These are phyloP conservation scores for Arenaria interpres DNA, from an alignment of 2,113 vertebrate genomes.

Conservation along the genomic window DNA sequence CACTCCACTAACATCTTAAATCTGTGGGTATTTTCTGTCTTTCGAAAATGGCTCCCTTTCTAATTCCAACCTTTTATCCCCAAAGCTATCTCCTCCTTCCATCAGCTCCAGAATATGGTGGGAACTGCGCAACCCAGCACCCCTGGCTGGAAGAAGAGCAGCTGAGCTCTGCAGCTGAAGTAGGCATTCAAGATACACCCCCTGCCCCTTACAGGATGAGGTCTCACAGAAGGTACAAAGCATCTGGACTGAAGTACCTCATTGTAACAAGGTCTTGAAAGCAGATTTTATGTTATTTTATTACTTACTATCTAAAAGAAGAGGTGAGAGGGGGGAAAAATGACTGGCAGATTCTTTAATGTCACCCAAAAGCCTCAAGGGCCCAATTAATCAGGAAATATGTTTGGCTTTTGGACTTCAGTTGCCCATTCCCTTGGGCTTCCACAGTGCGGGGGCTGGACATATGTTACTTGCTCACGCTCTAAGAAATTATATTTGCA, in stretches of 20 bases:
- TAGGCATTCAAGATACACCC: neutral
- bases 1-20: neutral
- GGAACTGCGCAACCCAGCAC: neutral
- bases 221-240: conserved; percentile 3
- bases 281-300: conserved; percentile 25
- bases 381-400: conserved; percentile 67
- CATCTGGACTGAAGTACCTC: neutral
- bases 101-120: neutral
- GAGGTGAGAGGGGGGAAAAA: neutral
- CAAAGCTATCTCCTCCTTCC: neutral
- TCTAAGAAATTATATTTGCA: conserved; percentile 56
- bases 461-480: conserved; percentile 52
- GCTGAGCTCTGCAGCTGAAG: neutral
- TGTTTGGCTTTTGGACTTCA: conserved; percentile 64
- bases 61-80: neutral
- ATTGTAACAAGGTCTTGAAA: neutral
- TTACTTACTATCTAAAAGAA: conserved; percentile 6
- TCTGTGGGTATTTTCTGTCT: neutral
- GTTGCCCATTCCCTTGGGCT: conserved; percentile 58
- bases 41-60: neutral
- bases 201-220: neutral
- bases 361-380: conserved; percentile 68
- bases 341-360: conserved; percentile 71
- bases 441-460: conserved; percentile 6
- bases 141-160: neutral